Evolutionary conservation across 2,113 vertebrate species (phyloP), one percentile per base, ranked within the genome.

Genomic region (Clupea harengus): DNA sequence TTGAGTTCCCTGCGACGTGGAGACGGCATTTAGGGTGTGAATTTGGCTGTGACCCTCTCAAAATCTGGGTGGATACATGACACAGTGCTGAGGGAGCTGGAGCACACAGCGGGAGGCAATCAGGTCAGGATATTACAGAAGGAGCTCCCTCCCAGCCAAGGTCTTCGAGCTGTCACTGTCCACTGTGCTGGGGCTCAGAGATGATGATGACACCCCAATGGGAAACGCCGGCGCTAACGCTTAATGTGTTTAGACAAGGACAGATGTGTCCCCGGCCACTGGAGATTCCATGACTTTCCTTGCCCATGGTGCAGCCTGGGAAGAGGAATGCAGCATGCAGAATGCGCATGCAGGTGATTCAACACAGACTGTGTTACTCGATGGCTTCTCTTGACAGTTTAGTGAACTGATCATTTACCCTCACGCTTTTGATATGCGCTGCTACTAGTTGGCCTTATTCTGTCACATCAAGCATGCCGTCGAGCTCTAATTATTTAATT

Each of bases 171-270:
- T 89, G 84, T 87, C 88, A 89, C 45, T 39, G 64, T 64, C 49
- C 86, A 54, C 45, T 81, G 86, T 81, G 85, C 81, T 84, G 87
- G 87, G 57, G 85, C 81, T 83, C 83, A 52, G 22, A 84, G 67
- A 89, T 87, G 87, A 89, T 87, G 87, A 86, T 89, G 49, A 89
- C 83, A 64, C 83, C 75, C 57, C 81, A 45, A 32, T 54, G 82
- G 82, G 45, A 85, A 60, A 82, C 44, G 49, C 57, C 25, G 47
- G 67, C 45, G 72, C n/a, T 80, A 88, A 86, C 86, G 86, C 81
- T 32, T 91, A 92, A 91, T 91, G 83, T 80, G 57, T 90, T 88
- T 18, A 84, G 90, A 90, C 89, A 92, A 87, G 86, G 85, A 91
- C 91, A 92, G 91, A 89, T 89, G 90, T 86, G 85, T 82, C 88